Percentiles rank a stretch among this genome's conserved stretches.
phyloP scores from a whole-genome alignment of 2,888 invertebrate species.

The Nemoura dubitans region DNA sequence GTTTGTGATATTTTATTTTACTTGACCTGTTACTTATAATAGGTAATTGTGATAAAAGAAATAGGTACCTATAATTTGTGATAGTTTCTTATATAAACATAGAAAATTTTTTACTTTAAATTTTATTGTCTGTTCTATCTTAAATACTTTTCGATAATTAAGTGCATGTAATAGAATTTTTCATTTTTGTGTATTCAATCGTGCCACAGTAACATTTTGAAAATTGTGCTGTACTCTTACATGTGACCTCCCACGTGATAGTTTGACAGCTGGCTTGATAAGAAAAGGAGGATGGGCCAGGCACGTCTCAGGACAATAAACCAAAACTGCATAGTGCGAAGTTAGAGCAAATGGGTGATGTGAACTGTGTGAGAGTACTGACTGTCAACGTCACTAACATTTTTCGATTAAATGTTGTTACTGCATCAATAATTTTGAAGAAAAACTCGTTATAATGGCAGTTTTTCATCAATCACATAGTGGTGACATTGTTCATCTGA shows the following conservation, averaged over 20 bases:
- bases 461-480: slow-evolving; percentile 61
- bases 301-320: neutral
- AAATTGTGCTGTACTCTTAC: neutral
- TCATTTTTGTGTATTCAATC: too few relatives aligned
- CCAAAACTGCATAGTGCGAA: neutral
- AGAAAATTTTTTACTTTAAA: too few relatives aligned
- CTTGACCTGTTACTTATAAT: too few relatives aligned
- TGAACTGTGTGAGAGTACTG: neutral
- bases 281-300: neutral
- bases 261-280: neutral
- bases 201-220: neutral
- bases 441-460: slow-evolving; percentile 56
- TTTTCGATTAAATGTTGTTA: neutral
- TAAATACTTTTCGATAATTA: too few relatives aligned
- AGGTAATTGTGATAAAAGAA: too few relatives aligned
- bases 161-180: too few relatives aligned
- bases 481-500: slow-evolving; percentile 88
- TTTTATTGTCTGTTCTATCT: too few relatives aligned
- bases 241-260: neutral
- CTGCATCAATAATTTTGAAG: neutral
- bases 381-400: neutral
- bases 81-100: too few relatives aligned
- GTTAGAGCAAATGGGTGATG: neutral
- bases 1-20: too few relatives aligned
- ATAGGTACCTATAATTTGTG: too few relatives aligned